Conservation (phyloP, 1,140 invertebrate genomes). For the Rhopalosiphum padi region DNA sequence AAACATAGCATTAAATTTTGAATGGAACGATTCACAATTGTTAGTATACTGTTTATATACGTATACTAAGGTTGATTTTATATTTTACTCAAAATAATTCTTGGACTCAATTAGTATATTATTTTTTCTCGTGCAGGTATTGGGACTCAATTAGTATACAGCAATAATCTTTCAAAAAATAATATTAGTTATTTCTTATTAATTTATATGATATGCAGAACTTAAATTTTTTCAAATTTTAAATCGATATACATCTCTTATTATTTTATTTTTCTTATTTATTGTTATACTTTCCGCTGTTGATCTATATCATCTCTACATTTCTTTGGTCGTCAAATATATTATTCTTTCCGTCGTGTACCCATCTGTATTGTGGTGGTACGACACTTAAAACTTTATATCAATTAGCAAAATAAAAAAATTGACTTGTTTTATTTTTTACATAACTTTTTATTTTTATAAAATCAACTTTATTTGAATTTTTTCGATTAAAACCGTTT, state of each 20-base stretch:
- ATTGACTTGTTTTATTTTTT: neutral
- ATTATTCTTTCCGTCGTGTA: neutral
- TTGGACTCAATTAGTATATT: too few relatives aligned
- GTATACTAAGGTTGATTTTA: too few relatives aligned
- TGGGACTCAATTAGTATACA: too few relatives aligned
- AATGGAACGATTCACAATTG: too few relatives aligned
- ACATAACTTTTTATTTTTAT: conserved; percentile 27
- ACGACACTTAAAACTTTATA: neutral
- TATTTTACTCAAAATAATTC: too few relatives aligned
- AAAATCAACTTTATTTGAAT: conserved; percentile 29
- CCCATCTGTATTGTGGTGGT: neutral
- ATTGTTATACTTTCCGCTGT: neutral
- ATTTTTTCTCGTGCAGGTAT: too few relatives aligned
- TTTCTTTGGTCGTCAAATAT: neutral
- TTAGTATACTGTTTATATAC: too few relatives aligned
- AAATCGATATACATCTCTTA: neutral
- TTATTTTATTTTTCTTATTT: neutral
- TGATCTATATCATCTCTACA: neutral
- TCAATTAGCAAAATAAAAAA: neutral
- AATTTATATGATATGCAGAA: too few relatives aligned
- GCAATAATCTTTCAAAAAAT: neutral
- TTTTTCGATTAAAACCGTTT: conserved; percentile 52
- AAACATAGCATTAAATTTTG: too few relatives aligned
- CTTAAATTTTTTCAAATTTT: neutral
- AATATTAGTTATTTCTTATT: neutral